A percentile compares a stretch with the other conserved stretches of the same genome.
Conservation (phyloP, 2,113 vertebrate genomes). For the Phylloscopus trochilus region DNA sequence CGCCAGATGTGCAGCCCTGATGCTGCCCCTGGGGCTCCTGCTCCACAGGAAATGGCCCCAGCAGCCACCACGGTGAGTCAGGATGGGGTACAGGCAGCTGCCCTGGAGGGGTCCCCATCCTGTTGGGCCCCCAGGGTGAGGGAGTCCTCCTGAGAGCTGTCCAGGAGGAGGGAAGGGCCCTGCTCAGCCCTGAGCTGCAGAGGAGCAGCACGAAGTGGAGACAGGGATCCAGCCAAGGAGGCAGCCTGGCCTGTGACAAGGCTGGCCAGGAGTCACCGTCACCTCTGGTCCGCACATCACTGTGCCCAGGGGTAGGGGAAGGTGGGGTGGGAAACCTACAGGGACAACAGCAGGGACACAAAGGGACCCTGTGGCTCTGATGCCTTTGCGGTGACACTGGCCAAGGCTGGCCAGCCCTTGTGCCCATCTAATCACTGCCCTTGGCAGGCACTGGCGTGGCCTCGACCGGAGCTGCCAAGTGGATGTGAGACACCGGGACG, state of each 20-base stretch:
- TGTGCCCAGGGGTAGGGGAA: rapidly evolving
- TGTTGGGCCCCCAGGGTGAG: background rate
- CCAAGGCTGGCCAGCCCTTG: background rate
- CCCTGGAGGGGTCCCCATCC: background rate
- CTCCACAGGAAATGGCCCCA: background rate
- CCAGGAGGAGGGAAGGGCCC: background rate
- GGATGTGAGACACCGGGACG: rapidly evolving
- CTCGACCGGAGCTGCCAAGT: background rate
- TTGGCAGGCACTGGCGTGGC: background rate
- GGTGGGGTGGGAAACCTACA: too few relatives aligned
- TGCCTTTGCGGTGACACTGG: background rate
- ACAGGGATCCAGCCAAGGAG: background rate
- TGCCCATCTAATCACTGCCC: background rate
- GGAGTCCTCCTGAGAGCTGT: rapidly evolving
- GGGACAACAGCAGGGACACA: background rate
- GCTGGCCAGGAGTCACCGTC: background rate
- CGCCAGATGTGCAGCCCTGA: conserved; percentile 38
- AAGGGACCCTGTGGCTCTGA: background rate
- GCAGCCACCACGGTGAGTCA: background rate
- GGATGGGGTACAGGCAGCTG: rapidly evolving
- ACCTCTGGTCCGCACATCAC: background rate
- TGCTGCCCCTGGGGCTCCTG: background rate
- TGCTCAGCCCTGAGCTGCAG: background rate
- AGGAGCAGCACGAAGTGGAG: background rate
- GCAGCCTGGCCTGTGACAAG: background rate